Evolutionary conservation across 2,888 invertebrate species (phyloP).

Genomic region (Nebria brevicollis): DNA sequence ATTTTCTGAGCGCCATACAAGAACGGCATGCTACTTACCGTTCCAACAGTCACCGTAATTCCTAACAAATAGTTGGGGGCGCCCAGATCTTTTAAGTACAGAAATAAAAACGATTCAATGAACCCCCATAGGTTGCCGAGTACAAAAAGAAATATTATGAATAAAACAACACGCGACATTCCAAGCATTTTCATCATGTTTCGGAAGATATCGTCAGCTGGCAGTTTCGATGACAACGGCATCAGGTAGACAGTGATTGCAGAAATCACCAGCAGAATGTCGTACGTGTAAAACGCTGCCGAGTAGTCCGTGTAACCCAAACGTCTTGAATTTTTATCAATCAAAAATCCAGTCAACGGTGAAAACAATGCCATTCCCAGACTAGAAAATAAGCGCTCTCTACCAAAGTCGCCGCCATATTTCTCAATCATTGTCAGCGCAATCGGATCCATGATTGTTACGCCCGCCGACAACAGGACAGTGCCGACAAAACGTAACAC

Average conservation of each 20-base stretch:
- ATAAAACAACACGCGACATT: slow-evolving; percentile 82
- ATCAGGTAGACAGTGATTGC: slow-evolving; percentile 79
- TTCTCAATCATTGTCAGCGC: slow-evolving; percentile 87
- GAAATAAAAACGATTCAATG: slow-evolving; percentile 87
- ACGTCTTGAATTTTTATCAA: slow-evolving; percentile 75
- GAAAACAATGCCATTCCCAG: slow-evolving; percentile 86
- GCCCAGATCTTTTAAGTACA: slow-evolving; percentile 85
- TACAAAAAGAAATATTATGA: slow-evolving; percentile 82
- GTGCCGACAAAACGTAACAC: slow-evolving; percentile 81
- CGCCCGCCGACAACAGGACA: slow-evolving; percentile 84
- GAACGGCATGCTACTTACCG: slow-evolving; percentile 84
- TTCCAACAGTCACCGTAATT: slow-evolving; percentile 86
- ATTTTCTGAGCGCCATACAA: slow-evolving; percentile 86
- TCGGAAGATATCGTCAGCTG: slow-evolving; percentile 80
- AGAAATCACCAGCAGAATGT: slow-evolving; percentile 76
- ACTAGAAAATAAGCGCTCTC: slow-evolving; percentile 82
- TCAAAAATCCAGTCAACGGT: slow-evolving; percentile 81
- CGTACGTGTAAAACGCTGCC: slow-evolving; percentile 87
- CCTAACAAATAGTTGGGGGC: slow-evolving; percentile 85
- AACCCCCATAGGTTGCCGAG: slow-evolving; percentile 90
- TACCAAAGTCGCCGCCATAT: slow-evolving; percentile 83
- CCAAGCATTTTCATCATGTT: slow-evolving; percentile 80
- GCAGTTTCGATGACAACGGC: slow-evolving; percentile 81
- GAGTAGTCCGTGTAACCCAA: slow-evolving; percentile 84
- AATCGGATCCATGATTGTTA: slow-evolving; percentile 89